Percentiles rank a stretch among this genome's conserved stretches.
Evolutionary conservation across 1,140 invertebrate species (phyloP).

Genomic region (Scaptomyza graminum): DNA sequence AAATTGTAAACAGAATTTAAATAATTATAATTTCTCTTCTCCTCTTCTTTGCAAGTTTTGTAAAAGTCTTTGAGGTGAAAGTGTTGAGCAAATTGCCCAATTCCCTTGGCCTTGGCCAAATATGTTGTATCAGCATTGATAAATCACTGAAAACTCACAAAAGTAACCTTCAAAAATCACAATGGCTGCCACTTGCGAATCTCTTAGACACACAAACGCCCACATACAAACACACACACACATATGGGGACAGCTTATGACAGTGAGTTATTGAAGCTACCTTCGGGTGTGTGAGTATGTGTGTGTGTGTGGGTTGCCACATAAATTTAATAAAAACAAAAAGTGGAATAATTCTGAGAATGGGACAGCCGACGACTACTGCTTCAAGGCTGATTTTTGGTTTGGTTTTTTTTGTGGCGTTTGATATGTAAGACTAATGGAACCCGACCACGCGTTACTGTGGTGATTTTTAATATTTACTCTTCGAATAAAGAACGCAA

Average conservation of each 20-base stretch:
- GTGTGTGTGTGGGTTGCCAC: slow-evolving; percentile 1
- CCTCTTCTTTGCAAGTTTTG: background rate
- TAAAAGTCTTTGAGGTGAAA: slow-evolving; percentile 18
- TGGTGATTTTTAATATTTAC: no score
- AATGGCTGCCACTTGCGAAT: slow-evolving; percentile 36
- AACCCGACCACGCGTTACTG: no score
- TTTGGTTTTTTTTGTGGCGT: no score
- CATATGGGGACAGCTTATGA: slow-evolving; percentile 39
- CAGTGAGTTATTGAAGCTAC: slow-evolving; percentile 66
- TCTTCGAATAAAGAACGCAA: no score
- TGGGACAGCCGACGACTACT: background rate
- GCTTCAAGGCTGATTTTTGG: no score
- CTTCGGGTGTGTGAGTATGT: background rate
- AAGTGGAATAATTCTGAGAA: slow-evolving; percentile 11
- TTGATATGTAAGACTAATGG: no score
- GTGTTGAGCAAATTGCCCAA: slow-evolving; percentile 28
- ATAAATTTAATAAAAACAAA: slow-evolving; percentile 39
- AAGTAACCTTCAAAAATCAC: slow-evolving; percentile 66
- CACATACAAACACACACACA: slow-evolving; percentile 8
- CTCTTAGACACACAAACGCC: slow-evolving; percentile 28
- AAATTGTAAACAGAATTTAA: slow-evolving; percentile 18
- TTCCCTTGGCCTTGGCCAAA: slow-evolving; percentile 33
- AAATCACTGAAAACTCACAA: slow-evolving; percentile 58
- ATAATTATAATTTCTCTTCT: slow-evolving; percentile 27
- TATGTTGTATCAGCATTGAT: slow-evolving; percentile 44